A percentile compares a stretch with the other conserved stretches of the same genome.
phyloP scores from a whole-genome alignment of 2,113 vertebrate species.

The Lynx canadensis region DNA sequence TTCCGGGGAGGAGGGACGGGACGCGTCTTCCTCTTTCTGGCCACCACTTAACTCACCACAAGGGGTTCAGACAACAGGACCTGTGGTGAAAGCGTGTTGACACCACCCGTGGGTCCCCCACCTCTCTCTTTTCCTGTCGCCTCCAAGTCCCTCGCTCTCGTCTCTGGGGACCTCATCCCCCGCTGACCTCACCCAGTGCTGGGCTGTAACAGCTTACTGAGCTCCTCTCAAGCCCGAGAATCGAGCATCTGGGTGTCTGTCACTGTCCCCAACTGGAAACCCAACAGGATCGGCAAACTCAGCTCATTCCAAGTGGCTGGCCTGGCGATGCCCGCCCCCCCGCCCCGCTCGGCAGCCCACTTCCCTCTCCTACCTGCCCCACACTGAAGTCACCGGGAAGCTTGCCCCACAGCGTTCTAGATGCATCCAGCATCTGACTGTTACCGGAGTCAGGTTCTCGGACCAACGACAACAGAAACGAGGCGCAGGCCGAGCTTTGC shows the following conservation, averaged over 20 bases:
- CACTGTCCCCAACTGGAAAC: not conserved
- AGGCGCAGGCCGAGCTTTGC: not conserved
- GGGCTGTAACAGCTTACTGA: not conserved
- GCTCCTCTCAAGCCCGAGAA: not conserved
- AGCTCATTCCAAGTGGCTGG: fast-evolving
- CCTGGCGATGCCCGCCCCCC: not conserved
- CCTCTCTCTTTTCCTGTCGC: not conserved
- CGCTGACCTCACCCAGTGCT: not conserved
- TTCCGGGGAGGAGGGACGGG: not conserved
- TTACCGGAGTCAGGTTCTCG: not conserved
- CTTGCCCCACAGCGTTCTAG: not conserved
- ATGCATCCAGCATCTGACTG: not conserved
- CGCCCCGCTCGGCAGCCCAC: fast-evolving
- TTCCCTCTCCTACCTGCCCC: not conserved
- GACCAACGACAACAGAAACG: not conserved
- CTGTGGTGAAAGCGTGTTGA: fast-evolving
- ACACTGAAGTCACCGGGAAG: not conserved
- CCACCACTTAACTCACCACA: fast-evolving
- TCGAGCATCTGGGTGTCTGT: not conserved
- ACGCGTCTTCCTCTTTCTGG: not conserved
- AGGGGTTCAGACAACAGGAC: not conserved
- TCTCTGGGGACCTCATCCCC: not conserved
- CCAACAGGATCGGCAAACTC: not conserved
- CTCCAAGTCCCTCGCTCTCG: not conserved
- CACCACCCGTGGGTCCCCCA: not conserved